Evolutionary conservation across 92 coral and sea anemone species (phyloP).

Genomic region (Phenganax marumi): DNA sequence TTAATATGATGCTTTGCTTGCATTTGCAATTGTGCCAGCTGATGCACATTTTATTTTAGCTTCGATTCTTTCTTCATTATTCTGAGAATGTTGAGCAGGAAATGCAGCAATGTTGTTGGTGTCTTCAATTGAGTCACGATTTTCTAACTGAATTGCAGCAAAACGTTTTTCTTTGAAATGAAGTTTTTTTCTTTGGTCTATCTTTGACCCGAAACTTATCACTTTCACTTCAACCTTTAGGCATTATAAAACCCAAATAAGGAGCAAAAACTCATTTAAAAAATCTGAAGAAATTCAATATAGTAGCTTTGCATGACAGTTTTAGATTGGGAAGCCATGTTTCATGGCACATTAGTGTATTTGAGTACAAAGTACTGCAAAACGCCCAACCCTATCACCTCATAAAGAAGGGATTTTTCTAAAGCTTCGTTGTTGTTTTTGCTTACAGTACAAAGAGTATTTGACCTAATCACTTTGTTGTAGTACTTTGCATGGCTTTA

Average conservation of each 20-base stretch:
- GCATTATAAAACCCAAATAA: conserved; percentile 28
- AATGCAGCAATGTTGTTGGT: not conserved
- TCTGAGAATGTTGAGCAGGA: not conserved
- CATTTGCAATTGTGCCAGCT: not conserved
- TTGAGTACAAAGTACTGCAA: too few species aligned
- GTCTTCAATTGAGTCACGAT: not conserved
- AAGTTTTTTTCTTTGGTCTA: conserved; percentile 3
- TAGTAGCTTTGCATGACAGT: too few species aligned
- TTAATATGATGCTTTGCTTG: not conserved
- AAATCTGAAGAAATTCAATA: too few species aligned
- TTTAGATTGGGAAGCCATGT: too few species aligned
- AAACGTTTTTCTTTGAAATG: not conserved
- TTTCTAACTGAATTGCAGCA: not conserved
- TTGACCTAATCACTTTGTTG: too few species aligned
- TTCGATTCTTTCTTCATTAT: not conserved
- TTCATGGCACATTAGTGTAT: too few species aligned
- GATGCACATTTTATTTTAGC: not conserved
- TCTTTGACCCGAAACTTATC: conserved; percentile 19
- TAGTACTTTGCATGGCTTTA: too few species aligned
- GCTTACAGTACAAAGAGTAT: too few species aligned
- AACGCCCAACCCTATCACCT: too few species aligned
- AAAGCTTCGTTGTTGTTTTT: too few species aligned
- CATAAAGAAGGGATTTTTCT: too few species aligned
- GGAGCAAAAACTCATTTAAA: too few species aligned
- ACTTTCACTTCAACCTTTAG: conserved; percentile 32